A percentile compares a stretch with the other conserved stretches of the same genome.
These are phyloP conservation scores for Periplaneta americana DNA, from an alignment of 1,140 invertebrate species.

Conservation along the genomic window DNA sequence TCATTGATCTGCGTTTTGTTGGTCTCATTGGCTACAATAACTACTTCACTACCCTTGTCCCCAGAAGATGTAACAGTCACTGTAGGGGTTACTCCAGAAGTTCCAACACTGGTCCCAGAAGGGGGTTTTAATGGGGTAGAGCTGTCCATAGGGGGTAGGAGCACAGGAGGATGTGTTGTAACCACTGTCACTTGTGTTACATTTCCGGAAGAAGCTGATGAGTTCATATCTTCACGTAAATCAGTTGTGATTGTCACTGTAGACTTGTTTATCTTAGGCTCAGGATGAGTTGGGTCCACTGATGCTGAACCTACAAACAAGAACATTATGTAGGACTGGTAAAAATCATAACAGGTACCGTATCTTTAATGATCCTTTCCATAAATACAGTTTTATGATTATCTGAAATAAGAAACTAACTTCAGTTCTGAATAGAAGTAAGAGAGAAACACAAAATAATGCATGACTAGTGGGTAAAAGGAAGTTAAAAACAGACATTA, in stretches of 20 bases:
- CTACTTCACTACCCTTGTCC: slow-evolving; percentile 49
- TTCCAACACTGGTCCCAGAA: neutral
- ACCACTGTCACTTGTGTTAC: slow-evolving; percentile 66
- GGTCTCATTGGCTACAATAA: slow-evolving; percentile 69
- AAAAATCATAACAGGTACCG: no score
- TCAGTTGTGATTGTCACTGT: slow-evolving; percentile 53
- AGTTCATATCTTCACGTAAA: slow-evolving; percentile 43
- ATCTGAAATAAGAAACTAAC: no score
- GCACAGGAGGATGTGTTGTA: slow-evolving; percentile 64
- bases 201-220: slow-evolving; percentile 60
- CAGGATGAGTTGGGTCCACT: slow-evolving; percentile 14
- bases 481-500: no score
- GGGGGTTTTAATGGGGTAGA: slow-evolving; percentile 1
- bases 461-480: no score
- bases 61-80: neutral
- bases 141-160: slow-evolving; percentile 35
- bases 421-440: no score
- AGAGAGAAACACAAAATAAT: no score
- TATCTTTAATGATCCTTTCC: no score
- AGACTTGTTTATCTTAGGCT: slow-evolving; percentile 43
- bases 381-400: no score
- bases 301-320: neutral
- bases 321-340: neutral
- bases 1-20: slow-evolving; percentile 60
- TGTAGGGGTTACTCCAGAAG: neutral